Evolutionary conservation across 2,797 vertebrate genomes (phyloP).

Genomic region (Neosilurus hyrtlii): DNA sequence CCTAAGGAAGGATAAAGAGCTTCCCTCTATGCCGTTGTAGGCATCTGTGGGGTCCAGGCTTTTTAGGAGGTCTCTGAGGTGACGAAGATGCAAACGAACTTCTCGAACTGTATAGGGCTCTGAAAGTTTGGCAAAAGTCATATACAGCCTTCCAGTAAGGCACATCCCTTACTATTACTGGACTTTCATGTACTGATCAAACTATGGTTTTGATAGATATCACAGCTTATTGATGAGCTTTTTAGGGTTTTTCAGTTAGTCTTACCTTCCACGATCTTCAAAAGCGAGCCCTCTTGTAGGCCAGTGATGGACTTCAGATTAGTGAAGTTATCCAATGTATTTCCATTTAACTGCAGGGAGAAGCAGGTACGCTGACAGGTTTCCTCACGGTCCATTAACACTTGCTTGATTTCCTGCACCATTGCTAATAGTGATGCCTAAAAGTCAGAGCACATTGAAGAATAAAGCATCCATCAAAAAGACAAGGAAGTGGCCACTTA

Average conservation of each 20-base stretch:
- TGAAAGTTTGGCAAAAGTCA: conserved; percentile 55
- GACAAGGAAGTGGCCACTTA: neutral
- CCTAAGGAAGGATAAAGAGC: conserved; percentile 87
- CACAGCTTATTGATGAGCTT: neutral
- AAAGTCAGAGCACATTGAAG: conserved; percentile 11
- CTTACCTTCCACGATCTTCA: conserved; percentile 90
- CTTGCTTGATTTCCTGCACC: conserved; percentile 92
- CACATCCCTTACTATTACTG: neutral
- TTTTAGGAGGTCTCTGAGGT: conserved; percentile 89
- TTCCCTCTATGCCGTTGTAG: conserved; percentile 88
- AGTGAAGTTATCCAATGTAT: conserved; percentile 80
- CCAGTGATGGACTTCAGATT: conserved; percentile 83
- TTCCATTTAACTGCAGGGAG: conserved; percentile 85
- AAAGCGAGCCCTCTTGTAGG: conserved; percentile 79
- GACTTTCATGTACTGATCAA: neutral
- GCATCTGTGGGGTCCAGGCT: conserved; percentile 88
- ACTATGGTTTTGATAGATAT: neutral
- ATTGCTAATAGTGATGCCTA: conserved; percentile 93
- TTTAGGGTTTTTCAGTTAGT: neutral
- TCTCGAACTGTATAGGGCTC: conserved; percentile 88
- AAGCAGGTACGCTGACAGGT: conserved; percentile 93
- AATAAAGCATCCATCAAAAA: neutral
- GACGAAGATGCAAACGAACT: conserved; percentile 87
- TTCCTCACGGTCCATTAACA: conserved; percentile 90
- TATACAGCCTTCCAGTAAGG: neutral